phyloP scores from a whole-genome alignment of 1,140 invertebrate genomes.

The Drosophila fuyamai region DNA sequence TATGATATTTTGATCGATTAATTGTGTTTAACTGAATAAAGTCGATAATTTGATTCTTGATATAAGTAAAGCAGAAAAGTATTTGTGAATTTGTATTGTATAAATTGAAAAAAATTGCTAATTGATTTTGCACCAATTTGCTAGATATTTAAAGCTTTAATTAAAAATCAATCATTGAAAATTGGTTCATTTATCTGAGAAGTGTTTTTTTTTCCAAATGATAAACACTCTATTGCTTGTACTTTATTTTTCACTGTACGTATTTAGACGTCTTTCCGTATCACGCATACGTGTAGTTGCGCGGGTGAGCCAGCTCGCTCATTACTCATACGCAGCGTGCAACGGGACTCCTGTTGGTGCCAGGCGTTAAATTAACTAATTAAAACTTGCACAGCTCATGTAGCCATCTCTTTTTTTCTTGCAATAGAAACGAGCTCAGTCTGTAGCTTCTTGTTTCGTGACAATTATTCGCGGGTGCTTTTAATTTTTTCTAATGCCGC shows the following conservation, averaged over 20 bases:
- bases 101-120: neutral
- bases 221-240: too few relatives aligned
- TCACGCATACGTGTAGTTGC: slow-evolving; percentile 6
- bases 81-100: neutral
- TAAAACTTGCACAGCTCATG: slow-evolving; percentile 74
- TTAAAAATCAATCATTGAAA: neutral
- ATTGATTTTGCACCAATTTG: neutral
- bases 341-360: slow-evolving; percentile 61
- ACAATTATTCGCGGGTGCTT: slow-evolving; percentile 54
- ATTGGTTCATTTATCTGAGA: too few relatives aligned
- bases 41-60: too few relatives aligned
- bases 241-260: slow-evolving; percentile 11
- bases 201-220: too few relatives aligned
- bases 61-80: neutral
- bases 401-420: slow-evolving; percentile 17
- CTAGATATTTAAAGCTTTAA: neutral
- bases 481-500: slow-evolving; percentile 39
- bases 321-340: slow-evolving; percentile 74
- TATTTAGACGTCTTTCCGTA: slow-evolving; percentile 28
- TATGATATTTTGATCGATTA: neutral
- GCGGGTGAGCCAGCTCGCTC: slow-evolving; percentile 33
- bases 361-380: slow-evolving; percentile 81
- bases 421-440: slow-evolving; percentile 10
- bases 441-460: slow-evolving; percentile 26
- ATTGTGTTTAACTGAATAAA: neutral